These are phyloP conservation scores for Wasmannia auropunctata DNA, from an alignment of 1,140 invertebrate genomes.

Conservation along the genomic window DNA sequence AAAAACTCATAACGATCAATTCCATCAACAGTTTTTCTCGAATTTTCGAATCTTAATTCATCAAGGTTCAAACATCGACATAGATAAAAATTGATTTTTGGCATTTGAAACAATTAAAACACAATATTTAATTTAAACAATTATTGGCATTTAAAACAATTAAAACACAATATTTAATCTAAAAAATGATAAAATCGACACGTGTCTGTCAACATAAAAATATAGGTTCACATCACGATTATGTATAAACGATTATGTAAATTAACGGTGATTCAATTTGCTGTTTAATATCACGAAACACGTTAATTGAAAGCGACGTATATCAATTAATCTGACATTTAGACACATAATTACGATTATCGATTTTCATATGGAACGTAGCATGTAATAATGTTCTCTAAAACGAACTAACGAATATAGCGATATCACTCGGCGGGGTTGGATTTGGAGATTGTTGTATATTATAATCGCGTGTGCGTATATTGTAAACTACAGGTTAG, in stretches of 20 bases:
- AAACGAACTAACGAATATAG: conserved; percentile 33
- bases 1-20: conserved; percentile 3
- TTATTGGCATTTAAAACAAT: no score
- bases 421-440: neutral
- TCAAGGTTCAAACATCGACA: neutral
- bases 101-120: no score
- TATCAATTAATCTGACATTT: conserved; percentile 20
- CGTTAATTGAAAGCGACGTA: conserved; percentile 11
- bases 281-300: neutral
- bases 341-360: neutral
- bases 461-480: conserved; percentile 27
- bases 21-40: neutral
- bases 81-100: neutral
- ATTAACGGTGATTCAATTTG: neutral
- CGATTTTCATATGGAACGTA: conserved; percentile 34
- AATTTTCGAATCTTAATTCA: neutral
- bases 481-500: conserved; percentile 22
- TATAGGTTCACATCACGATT: neutral
- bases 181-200: neutral
- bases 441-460: neutral
- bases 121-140: neutral
- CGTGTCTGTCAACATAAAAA: neutral
- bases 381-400: neutral
- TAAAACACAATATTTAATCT: neutral
- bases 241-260: conserved; percentile 24